phyloP scores from a whole-genome alignment of 2,888 invertebrate genomes.

The Glaucopsyche alexis region DNA sequence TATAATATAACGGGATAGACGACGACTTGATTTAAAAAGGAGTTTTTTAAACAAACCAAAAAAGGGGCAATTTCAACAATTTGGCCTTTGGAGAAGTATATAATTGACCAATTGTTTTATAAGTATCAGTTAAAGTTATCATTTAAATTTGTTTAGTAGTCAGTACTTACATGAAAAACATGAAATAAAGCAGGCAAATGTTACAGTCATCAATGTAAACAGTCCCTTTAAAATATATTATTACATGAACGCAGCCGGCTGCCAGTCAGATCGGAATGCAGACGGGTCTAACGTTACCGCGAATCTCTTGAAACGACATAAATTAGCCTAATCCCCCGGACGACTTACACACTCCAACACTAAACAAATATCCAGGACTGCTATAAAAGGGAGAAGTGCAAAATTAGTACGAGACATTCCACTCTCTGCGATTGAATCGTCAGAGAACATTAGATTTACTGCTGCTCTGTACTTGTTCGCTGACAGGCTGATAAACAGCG shows the following conservation, averaged over 20 bases:
- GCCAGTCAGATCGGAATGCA: slow-evolving; percentile 29
- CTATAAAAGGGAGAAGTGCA: slow-evolving; percentile 13
- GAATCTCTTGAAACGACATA: slow-evolving; percentile 46
- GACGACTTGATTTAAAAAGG: neutral
- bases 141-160: too few relatives aligned
- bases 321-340: slow-evolving; percentile 56
- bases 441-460: slow-evolving; percentile 67
- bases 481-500: slow-evolving; percentile 75
- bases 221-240: slow-evolving; percentile 22
- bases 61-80: too few relatives aligned
- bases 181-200: neutral
- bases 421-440: slow-evolving; percentile 70
- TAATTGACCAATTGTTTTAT: too few relatives aligned
- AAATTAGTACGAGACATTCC: slow-evolving; percentile 48
- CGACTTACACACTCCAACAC: slow-evolving; percentile 40
- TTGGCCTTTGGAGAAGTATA: too few relatives aligned
- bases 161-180: neutral
- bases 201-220: neutral
- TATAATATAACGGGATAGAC: neutral
- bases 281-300: slow-evolving; percentile 43
- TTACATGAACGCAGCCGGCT: slow-evolving; percentile 9
- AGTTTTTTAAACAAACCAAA: too few relatives aligned
- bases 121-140: too few relatives aligned
- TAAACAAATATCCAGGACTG: slow-evolving; percentile 44
- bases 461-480: slow-evolving; percentile 68